Conservation (phyloP, 2,888 invertebrate genomes). For the Zhengitettix transpicula region DNA sequence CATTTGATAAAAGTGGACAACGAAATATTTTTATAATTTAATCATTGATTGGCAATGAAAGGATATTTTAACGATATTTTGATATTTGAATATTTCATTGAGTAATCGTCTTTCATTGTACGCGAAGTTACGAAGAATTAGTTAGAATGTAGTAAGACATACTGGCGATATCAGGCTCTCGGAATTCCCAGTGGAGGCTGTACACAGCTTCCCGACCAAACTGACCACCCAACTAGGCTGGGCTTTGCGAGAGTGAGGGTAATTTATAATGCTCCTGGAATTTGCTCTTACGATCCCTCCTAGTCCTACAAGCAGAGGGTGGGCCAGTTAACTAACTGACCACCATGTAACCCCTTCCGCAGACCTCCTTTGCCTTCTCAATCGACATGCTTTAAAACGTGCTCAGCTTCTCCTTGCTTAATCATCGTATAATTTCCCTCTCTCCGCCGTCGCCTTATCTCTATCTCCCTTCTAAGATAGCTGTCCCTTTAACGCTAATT, state of each 20-base stretch:
- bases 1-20: too few relatives aligned
- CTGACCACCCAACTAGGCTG: background rate
- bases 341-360: background rate
- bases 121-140: too few relatives aligned
- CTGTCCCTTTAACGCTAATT: slow-evolving; percentile 5
- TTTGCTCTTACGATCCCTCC: background rate
- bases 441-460: slow-evolving; percentile 1
- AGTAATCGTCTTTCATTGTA: too few relatives aligned
- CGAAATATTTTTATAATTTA: too few relatives aligned
- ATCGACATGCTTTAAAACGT: background rate
- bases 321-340: slow-evolving; percentile 3
- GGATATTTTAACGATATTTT: too few relatives aligned
- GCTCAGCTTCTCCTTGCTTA: background rate
- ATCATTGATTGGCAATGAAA: too few relatives aligned
- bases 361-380: background rate
- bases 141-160: too few relatives aligned
- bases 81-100: too few relatives aligned
- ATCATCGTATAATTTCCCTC: slow-evolving; percentile 2
- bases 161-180: too few relatives aligned
- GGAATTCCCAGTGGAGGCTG: background rate
- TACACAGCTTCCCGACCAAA: background rate
- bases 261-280: slow-evolving; percentile 10
- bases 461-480: slow-evolving; percentile 3
- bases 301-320: slow-evolving; percentile 1
- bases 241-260: slow-evolving; percentile 7